Conservation (phyloP, 2,797 vertebrate species). For the Delichon dasypus region DNA sequence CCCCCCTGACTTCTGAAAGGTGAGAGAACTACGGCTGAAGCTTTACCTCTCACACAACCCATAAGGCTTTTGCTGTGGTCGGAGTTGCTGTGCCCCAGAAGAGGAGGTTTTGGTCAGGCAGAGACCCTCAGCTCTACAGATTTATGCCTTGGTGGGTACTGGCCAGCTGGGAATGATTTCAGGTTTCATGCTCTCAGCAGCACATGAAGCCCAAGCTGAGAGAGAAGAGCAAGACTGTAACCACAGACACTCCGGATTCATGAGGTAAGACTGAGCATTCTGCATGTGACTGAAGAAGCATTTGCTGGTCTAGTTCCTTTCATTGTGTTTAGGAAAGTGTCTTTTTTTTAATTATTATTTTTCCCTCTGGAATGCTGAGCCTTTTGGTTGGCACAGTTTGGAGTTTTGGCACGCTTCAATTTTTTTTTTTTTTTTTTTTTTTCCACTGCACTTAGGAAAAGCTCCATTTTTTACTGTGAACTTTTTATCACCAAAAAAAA, state of each 20-base stretch:
- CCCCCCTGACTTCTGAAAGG: neutral
- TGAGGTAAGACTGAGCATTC: neutral
- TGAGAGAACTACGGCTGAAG: neutral
- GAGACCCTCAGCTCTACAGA: neutral
- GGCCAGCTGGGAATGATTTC: neutral
- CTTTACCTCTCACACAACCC: neutral
- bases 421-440: neutral
- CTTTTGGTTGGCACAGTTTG: conserved; percentile 25
- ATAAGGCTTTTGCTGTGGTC: neutral
- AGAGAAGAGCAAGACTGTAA: neutral
- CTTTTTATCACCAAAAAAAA: neutral
- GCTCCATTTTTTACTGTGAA: neutral
- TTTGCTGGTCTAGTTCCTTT: conserved; percentile 28
- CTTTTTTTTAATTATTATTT: neutral
- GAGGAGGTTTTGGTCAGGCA: neutral
- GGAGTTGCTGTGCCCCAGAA: neutral
- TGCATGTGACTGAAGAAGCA: neutral
- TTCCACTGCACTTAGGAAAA: neutral
- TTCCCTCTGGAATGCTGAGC: neutral
- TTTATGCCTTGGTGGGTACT: neutral
- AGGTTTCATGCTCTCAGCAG: neutral
- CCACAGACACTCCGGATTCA: neutral
- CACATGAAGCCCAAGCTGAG: neutral
- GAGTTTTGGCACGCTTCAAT: neutral
- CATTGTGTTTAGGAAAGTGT: conserved; percentile 11